These are phyloP conservation scores for Cylas formicarius DNA, from an alignment of 1,140 invertebrate species.

Conservation along the genomic window DNA sequence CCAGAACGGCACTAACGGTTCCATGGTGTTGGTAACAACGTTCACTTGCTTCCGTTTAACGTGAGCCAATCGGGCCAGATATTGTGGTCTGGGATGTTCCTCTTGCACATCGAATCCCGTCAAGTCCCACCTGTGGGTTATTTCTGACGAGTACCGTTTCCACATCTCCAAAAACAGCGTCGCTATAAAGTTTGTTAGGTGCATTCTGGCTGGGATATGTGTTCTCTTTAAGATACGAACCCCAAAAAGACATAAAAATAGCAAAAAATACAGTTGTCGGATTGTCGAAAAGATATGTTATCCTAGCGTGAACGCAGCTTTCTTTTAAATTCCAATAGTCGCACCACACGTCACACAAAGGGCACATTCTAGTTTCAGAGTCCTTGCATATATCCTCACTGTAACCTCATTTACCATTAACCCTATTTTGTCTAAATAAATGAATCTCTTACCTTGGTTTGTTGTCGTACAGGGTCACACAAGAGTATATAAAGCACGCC, in stretches of 20 bases:
- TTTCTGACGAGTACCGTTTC: conserved; percentile 87
- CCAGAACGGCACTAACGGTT: conserved; percentile 85
- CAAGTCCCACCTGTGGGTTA: conserved; percentile 86
- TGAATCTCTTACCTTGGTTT: conserved; percentile 55
- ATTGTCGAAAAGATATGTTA: conserved; percentile 95
- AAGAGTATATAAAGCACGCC: conserved; percentile 74
- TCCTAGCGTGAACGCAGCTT: conserved; percentile 77
- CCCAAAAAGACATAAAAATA: conserved; percentile 96
- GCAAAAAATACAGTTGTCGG: conserved; percentile 88
- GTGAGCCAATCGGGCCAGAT: conserved; percentile 63
- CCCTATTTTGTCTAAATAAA: background rate
- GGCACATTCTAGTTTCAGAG: conserved; percentile 66
- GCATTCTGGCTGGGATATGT: background rate
- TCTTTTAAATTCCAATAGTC: conserved; percentile 82
- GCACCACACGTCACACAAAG: conserved; percentile 77
- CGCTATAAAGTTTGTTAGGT: conserved; percentile 45
- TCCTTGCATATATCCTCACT: conserved; percentile 78
- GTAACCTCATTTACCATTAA: conserved; percentile 24
- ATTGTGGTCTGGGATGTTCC: conserved; percentile 81
- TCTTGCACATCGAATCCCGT: conserved; percentile 79
- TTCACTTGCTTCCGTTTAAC: conserved; percentile 62
- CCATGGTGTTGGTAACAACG: conserved; percentile 67
- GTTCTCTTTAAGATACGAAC: conserved; percentile 43
- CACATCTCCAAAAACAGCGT: conserved; percentile 87
- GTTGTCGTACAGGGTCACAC: conserved; percentile 63